Base-by-base conservation (phyloP, 2,888 invertebrate genomes). In the Liopterus haemorrhoidalis region DNA sequence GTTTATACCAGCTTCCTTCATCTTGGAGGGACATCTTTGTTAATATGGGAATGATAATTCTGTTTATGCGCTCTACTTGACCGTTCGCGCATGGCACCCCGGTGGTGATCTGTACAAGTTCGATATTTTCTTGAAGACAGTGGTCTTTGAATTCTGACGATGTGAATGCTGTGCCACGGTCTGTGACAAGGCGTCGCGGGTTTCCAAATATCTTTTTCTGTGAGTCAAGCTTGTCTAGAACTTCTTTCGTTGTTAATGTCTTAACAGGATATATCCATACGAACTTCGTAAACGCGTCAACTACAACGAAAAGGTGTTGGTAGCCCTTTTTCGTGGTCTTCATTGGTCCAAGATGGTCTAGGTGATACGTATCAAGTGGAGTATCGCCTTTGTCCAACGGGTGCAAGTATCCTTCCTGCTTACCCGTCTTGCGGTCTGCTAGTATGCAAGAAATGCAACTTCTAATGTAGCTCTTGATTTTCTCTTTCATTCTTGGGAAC, bases 11-110 rank as follows among this genome's bases (percentile, higher is more conserved):
- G 15, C 22, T 16, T 5, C 40, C 33, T 5, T 41, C 48, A 15
- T 41, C 24, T 2, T 45, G 30, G 2, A 28, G n/a, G 6, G 48
- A 9, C 9, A 52, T 14, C 28, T 52, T 50, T n/a, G 48, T 48
- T 6, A 50, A 31, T 3, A 48, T 16, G 4, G 52, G 45, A 4
- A 52, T 50, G 18, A 50, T 50, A 4, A 46, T 46, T 14, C 48
- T 18, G 16, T 52, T 46, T 6, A 44, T 38, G 9, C 49, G 22
- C 27, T 52, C 52, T 2, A 50, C 49, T 32, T 52, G 43, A 11
- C 50, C 49, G 49, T 15, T 55, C 24, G 35, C 44, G 5, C 49
- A 14, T n/a, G 38, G 46, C 3, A 49, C 24, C n/a, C 42, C 50
- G 14, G 32, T 46, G 22, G 49, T 49, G n/a, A 38, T 48, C 5